Percentiles rank a stretch among this genome's conserved stretches.
These are phyloP conservation scores for Echinometra lucunter DNA, from an alignment of 53 echinoderm and acorn worm genomes.

Conservation along the genomic window DNA sequence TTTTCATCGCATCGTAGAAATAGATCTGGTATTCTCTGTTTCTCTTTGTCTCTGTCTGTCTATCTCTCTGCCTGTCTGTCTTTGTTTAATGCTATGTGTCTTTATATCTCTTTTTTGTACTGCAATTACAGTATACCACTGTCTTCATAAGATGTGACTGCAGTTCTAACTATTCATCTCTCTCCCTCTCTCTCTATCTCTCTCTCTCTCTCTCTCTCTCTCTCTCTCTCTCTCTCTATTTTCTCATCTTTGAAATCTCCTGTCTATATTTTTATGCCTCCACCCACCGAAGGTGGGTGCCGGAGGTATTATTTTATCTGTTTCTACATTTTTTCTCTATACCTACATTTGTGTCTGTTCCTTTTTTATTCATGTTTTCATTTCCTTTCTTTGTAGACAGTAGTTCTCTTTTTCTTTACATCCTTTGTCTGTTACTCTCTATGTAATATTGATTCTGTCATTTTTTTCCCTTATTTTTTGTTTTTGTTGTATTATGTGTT, in stretches of 20 bases:
- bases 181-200: background rate
- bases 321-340: background rate
- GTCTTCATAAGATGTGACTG: no score
- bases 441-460: background rate
- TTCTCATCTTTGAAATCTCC: background rate
- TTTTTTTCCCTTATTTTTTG: background rate
- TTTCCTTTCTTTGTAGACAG: background rate
- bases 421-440: background rate
- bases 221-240: background rate
- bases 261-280: background rate
- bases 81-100: background rate
- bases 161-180: no score
- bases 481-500: background rate
- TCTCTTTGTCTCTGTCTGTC: background rate
- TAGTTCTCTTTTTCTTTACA: background rate
- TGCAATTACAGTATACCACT: background rate
- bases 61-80: background rate
- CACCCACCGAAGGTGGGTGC: no score
- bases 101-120: background rate
- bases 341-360: background rate
- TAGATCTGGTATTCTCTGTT: slow-evolving; percentile 7
- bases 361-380: background rate
- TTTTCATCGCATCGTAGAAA: slow-evolving; percentile 16
- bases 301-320: no score
- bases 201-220: background rate